Evolutionary conservation across 2,113 vertebrate genomes (phyloP).

Genomic region (Indri indri): DNA sequence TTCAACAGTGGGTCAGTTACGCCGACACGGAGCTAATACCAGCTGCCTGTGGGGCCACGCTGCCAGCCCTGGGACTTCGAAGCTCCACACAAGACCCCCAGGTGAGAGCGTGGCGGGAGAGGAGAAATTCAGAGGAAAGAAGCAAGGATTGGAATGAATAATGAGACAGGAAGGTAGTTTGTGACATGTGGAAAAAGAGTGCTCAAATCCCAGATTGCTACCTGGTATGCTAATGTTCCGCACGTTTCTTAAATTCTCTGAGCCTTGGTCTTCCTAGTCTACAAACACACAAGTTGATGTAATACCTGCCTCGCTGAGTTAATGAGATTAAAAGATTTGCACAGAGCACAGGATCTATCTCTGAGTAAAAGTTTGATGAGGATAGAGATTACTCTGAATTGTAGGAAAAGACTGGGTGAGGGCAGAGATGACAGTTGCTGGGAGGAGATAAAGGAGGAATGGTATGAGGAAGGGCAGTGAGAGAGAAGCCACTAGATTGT

Average conservation of each 20-base stretch:
- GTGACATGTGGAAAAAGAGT: background rate
- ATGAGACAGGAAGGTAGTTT: background rate
- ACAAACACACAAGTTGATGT: background rate
- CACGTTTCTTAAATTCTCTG: background rate
- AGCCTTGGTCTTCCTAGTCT: background rate
- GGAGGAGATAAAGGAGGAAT: background rate
- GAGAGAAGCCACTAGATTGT: background rate
- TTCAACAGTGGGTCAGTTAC: conserved; percentile 93
- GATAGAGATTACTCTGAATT: background rate
- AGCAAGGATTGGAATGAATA: background rate
- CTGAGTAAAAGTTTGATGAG: background rate
- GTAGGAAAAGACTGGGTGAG: background rate
- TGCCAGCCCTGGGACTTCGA: conserved; percentile 83
- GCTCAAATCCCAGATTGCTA: background rate
- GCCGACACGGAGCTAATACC: conserved; percentile 90
- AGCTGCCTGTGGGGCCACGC: conserved; percentile 86
- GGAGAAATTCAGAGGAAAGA: background rate
- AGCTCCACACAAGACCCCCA: conserved; percentile 54
- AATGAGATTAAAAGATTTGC: background rate
- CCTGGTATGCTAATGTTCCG: background rate
- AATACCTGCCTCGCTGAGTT: background rate
- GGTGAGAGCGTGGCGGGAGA: background rate
- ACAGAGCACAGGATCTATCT: background rate
- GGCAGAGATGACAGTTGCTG: background rate
- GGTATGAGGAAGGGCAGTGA: background rate